Evolutionary conservation across 2,113 vertebrate species (phyloP).

Genomic region (Arizona elegans): DNA sequence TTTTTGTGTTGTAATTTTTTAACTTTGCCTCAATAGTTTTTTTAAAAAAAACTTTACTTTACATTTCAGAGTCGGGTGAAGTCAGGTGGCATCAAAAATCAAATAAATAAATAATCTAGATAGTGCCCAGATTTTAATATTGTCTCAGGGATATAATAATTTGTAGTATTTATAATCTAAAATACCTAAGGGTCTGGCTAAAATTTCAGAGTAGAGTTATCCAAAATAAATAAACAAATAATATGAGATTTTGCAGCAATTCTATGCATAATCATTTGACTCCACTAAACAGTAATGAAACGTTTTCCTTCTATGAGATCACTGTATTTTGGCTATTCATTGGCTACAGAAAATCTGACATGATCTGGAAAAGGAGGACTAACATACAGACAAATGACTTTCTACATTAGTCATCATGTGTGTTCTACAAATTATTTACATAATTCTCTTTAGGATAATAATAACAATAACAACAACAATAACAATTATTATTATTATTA

Average conservation of each 20-base stretch:
- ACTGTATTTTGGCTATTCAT: background rate
- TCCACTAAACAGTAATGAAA: background rate
- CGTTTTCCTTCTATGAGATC: background rate
- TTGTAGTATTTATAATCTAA: background rate
- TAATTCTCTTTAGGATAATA: background rate
- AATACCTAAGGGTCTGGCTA: background rate
- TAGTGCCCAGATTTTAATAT: background rate
- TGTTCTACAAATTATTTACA: background rate
- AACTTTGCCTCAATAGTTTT: background rate
- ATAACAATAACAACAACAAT: too few relatives aligned
- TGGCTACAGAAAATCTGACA: background rate
- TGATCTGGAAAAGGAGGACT: background rate
- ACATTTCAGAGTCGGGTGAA: background rate
- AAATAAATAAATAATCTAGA: background rate
- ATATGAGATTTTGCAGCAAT: background rate
- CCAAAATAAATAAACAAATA: background rate
- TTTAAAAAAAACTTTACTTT: background rate
- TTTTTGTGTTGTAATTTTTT: background rate
- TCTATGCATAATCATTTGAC: background rate
- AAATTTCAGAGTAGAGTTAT: background rate
- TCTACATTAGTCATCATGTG: background rate
- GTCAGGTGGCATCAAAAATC: background rate
- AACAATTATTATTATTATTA: too few relatives aligned
- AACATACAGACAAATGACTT: background rate
- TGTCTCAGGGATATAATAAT: background rate